Evolutionary conservation across 2,888 invertebrate genomes (phyloP), one percentile per base, ranked within the genome.

Genomic region (Capitulum mitella): DNA sequence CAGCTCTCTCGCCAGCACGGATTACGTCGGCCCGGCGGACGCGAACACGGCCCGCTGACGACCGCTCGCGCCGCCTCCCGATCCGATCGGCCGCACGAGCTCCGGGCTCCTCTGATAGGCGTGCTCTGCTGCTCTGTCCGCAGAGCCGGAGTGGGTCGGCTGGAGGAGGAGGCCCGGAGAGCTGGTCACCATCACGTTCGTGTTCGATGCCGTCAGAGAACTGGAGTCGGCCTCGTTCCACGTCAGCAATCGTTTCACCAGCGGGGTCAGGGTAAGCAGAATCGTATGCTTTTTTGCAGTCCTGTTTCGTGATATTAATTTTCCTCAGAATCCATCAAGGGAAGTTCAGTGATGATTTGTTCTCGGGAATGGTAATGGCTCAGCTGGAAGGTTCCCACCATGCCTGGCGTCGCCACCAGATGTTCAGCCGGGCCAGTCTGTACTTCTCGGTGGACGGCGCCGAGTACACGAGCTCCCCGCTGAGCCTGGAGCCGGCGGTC

Each of bases 381-480:
- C n/a, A n/a, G n/a, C n/a, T n/a, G n/a, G n/a, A n/a, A n/a, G n/a
- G n/a, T n/a, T n/a, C n/a, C n/a, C n/a, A n/a, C n/a, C n/a, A n/a
- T n/a, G n/a, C 46, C 46, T 70, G 34, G 6, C 70, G n/a, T 26
- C n/a, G n/a, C 37, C 26, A 22, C 12, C 88, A 94, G 89, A 92
- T 94, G 81, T 95, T 95, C 86, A 89, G 91, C n/a, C 91, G 91
- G 84, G 93, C 92, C 43, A 89, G 90, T 83, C 89, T 95, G 80
- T 89, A 90, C 85, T 94, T 94, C 87, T 92, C 92, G 83, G 90
- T 94, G 81, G 46, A 76, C 76, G 93, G 93, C 78, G 94, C 94
- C 0, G 89, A 91, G 82, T 94, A 90, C 87, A 90, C 90, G 83
- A 91, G 91, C 81, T 92, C 92, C 83, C 92, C 93, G 0, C 90